phyloP scores from a whole-genome alignment of 2,797 vertebrate species.

The Labroides dimidiatus region DNA sequence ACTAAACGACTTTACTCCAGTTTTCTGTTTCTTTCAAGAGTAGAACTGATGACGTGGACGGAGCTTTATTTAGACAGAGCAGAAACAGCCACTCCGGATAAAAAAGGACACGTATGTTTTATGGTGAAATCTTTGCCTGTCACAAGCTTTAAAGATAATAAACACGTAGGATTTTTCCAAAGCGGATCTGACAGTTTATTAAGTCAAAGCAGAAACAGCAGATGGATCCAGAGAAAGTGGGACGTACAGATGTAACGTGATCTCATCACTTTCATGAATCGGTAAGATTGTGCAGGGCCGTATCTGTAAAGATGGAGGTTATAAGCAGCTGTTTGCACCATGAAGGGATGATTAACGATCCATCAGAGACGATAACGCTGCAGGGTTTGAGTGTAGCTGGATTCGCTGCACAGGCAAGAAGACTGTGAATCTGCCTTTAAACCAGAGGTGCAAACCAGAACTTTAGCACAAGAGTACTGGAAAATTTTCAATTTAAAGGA shows the following conservation, averaged over 20 bases:
- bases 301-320: not conserved
- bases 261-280: not conserved
- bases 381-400: too few species aligned
- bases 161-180: not conserved
- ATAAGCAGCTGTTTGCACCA: not conserved
- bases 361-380: too few species aligned
- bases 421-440: too few species aligned
- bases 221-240: not conserved
- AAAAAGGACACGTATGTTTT: not conserved
- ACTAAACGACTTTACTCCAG: slow-evolving; percentile 33
- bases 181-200: not conserved
- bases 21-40: slow-evolving; percentile 22
- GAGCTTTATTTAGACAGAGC: slow-evolving; percentile 20
- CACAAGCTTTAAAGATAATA: not conserved
- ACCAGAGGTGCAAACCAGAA: too few species aligned
- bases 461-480: too few species aligned
- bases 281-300: not conserved
- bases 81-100: not conserved
- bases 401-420: too few species aligned
- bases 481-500: too few species aligned
- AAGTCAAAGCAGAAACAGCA: not conserved
- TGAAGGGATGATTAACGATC: not conserved
- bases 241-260: not conserved
- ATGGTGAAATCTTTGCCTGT: too few species aligned
- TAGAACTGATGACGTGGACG: slow-evolving; percentile 39